These are phyloP conservation scores for Glaucopsyche alexis DNA, from an alignment of 2,888 invertebrate genomes.

Conservation along the genomic window DNA sequence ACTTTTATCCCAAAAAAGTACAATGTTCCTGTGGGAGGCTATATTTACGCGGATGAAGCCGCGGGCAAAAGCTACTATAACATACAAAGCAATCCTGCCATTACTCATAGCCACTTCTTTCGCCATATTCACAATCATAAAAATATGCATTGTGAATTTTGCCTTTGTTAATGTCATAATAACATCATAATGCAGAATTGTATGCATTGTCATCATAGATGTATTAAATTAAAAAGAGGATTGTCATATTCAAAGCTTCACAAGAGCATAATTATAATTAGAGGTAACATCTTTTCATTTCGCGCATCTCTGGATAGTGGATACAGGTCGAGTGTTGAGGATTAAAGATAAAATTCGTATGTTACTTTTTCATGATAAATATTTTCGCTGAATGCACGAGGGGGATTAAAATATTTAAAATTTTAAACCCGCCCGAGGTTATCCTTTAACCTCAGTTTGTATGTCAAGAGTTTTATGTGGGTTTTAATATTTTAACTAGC, in stretches of 20 bases:
- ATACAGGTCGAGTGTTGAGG: neutral
- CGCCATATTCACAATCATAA: too few species aligned
- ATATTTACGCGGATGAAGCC: too few species aligned
- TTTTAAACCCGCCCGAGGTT: neutral
- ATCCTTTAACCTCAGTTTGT: conserved; percentile 7
- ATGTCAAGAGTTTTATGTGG: conserved; percentile 14
- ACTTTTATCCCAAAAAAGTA: too few species aligned
- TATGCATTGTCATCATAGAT: neutral
- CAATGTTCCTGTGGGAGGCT: too few species aligned
- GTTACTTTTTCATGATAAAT: neutral
- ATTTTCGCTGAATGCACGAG: neutral
- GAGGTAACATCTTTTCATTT: neutral
- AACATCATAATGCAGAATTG: neutral
- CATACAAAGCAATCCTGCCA: too few species aligned
- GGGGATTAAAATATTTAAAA: conserved; percentile 9
- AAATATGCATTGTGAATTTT: neutral
- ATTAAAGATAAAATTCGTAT: neutral
- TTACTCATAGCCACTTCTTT: too few species aligned
- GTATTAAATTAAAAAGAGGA: too few species aligned
- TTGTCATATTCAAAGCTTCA: neutral
- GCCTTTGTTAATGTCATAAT: neutral
- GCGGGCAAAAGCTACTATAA: too few species aligned
- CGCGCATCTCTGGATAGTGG: neutral
- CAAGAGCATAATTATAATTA: neutral
- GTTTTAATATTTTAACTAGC: conserved; percentile 12